Percentiles rank a stretch among this genome's conserved stretches.
Conservation (phyloP, 2,113 vertebrate species). For the Xenopus tropicalis region UCB_Xtro_10.0 CM004450.2:144963501-144964000, state of each 20-base stretch:
- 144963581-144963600: no score
- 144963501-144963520: conserved; percentile 1
- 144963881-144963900: background rate
- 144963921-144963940: conserved; percentile 54
- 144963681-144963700: conserved; percentile 69
- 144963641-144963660: conserved; percentile 22
- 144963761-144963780: conserved; percentile 76
- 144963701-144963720: conserved; percentile 54
- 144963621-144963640: background rate
- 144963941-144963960: conserved; percentile 56
- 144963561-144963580: background rate
- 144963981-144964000: conserved; percentile 50
- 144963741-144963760: conserved; percentile 56
- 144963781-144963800: conserved; percentile 76
- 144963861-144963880: conserved; percentile 57
- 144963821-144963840: conserved; percentile 84
- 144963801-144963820: conserved; percentile 80
- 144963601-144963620: background rate
- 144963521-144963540: conserved; percentile 12
- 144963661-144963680: conserved; percentile 40
- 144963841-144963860: conserved; percentile 88
- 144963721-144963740: background rate
- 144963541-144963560: background rate
- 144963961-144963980: conserved; percentile 46
- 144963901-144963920: background rate